These are phyloP conservation scores for Lagodon rhomboides DNA, from an alignment of 2,797 vertebrate genomes.

Conservation along the genomic window DNA sequence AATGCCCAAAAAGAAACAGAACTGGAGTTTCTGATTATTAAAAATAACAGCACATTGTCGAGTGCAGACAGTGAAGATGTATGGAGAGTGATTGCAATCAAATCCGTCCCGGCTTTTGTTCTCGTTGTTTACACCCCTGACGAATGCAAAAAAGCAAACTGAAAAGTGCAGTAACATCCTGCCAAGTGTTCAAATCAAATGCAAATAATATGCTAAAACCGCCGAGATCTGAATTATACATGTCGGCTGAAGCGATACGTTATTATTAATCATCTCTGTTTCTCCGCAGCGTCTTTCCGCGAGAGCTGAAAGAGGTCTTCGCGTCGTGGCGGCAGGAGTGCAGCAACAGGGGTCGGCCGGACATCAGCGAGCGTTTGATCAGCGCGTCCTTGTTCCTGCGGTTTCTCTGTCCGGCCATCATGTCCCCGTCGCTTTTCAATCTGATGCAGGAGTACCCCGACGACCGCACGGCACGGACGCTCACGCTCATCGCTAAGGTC, in stretches of 20 bases:
- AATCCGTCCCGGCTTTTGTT: not conserved
- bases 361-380: slow-evolving; percentile 98
- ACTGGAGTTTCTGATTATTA: not conserved
- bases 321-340: slow-evolving; percentile 98
- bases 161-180: not conserved
- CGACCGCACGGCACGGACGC: slow-evolving; percentile 95
- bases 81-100: slow-evolving; percentile 40
- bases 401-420: slow-evolving; percentile 98
- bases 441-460: slow-evolving; percentile 98
- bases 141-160: not conserved
- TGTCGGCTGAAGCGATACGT: too few relatives aligned
- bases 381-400: slow-evolving; percentile 97
- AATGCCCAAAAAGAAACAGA: not conserved
- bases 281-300: slow-evolving; percentile 92
- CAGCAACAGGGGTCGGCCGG: slow-evolving; percentile 94
- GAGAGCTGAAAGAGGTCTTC: slow-evolving; percentile 98
- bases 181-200: slow-evolving; percentile 22
- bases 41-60: too few relatives aligned
- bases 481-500: slow-evolving; percentile 99
- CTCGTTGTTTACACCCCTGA: not conserved
- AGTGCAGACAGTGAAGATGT: not conserved
- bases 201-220: slow-evolving; percentile 11
- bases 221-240: not conserved
- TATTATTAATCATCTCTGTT: slow-evolving; percentile 6
- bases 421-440: slow-evolving; percentile 98